Evolutionary conservation across 2,113 vertebrate species (phyloP).

Genomic region (Thinocorus orbignyianus): DNA sequence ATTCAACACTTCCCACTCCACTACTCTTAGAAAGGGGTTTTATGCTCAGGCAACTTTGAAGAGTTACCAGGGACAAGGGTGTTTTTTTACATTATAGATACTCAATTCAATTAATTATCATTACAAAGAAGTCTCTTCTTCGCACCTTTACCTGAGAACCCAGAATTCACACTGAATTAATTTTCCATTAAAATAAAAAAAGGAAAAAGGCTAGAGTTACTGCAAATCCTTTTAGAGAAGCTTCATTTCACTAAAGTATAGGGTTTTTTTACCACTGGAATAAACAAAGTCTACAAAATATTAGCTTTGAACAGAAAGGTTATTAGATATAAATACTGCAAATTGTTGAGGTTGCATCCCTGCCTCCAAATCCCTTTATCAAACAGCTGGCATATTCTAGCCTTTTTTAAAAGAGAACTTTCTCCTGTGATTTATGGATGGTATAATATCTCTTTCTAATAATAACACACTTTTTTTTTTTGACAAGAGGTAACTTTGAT

Average conservation of each 20-base stretch:
- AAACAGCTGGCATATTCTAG: not conserved
- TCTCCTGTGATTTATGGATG: not conserved
- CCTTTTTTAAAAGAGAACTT: not conserved
- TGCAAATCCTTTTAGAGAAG: not conserved
- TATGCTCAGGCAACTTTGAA: not conserved
- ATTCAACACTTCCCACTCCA: not conserved
- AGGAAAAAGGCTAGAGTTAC: not conserved
- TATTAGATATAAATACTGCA: not conserved
- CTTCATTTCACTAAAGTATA: not conserved
- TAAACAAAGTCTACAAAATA: not conserved
- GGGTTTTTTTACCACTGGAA: rapidly evolving
- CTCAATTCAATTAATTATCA: not conserved
- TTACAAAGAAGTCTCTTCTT: not conserved
- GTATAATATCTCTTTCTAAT: not conserved
- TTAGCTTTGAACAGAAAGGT: not conserved
- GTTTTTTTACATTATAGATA: not conserved
- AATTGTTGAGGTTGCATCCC: not conserved
- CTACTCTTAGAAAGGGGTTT: not conserved
- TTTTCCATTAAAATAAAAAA: not conserved
- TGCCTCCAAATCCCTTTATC: not conserved
- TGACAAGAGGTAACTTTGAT: not conserved
- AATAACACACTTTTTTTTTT: not conserved
- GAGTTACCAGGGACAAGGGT: not conserved
- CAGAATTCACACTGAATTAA: not conserved
- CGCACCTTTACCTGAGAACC: not conserved